Evolutionary conservation across 1,140 invertebrate species (phyloP), one percentile per base, ranked within the genome.

Genomic region (Popillia japonica): DNA sequence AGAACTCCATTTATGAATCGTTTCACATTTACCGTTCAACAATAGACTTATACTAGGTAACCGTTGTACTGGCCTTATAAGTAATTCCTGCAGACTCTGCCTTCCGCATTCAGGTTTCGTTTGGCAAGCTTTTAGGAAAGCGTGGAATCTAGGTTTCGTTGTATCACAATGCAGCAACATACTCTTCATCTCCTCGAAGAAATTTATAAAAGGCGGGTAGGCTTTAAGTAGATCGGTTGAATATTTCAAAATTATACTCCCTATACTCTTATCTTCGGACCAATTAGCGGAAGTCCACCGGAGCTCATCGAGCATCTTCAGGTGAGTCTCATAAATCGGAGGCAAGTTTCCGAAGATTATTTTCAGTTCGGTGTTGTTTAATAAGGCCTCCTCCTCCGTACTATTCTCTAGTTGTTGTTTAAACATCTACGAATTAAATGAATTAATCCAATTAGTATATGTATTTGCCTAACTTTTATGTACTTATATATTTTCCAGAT

Each of bases 131-230:
- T 98, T 99, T n/a, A 99, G 90, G 88, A 99, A 99, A 81, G 97
- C 97, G 88, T 99, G 96, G 90, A 99, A 99, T 86, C 96, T 90
- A 23, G 96, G 96, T 87, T 98, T 98, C 81, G 93, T 93, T 86
- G 92, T 91, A 89, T 98, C 96, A 89, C 96, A 98, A 84, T 94
- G 91, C 79, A 92, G 88, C 81, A 99, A 91, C 89, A 95, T 96
- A 84, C 97, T 95, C 87, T 98, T 98, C 84, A 96, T 96, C 86
- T 96, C 95, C 87, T 99, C 97, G 87, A 98, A 99, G 87, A 96
- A 99, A 87, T 99, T 99, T 10, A 99, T 94, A 88, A 99, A 99
- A 6, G 97, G 96, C 72, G 98, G 97, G 89, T 99, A 99, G 0
- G 96, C 95, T 87, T 96, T 98, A 72, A 95, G 90, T 80, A 99